phyloP scores from a whole-genome alignment of 2,888 invertebrate genomes.

The Drosophila barbarae region DNA sequence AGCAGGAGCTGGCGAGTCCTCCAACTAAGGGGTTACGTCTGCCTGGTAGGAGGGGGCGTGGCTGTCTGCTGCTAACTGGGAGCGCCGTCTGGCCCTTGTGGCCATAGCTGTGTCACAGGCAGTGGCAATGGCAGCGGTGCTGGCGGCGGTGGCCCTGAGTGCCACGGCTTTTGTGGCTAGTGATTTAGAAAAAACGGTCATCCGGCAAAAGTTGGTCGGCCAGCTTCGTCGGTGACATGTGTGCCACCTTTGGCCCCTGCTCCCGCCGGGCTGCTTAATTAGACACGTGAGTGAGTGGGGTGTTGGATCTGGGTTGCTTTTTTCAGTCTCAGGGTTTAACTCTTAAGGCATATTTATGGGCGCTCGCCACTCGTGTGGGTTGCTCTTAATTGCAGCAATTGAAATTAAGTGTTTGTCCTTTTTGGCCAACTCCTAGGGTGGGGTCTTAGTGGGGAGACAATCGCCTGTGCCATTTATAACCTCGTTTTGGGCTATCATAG shows the following conservation, averaged over 20 bases:
- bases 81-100: slow-evolving; percentile 55
- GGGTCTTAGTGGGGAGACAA: slow-evolving; percentile 52
- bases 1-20: slow-evolving; percentile 31
- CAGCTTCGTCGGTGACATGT: slow-evolving; percentile 54
- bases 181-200: slow-evolving; percentile 72
- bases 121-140: slow-evolving; percentile 17
- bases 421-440: slow-evolving; percentile 35
- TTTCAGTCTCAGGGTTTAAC: slow-evolving; percentile 48
- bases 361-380: slow-evolving; percentile 45
- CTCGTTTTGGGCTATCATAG: slow-evolving; percentile 39
- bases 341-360: slow-evolving; percentile 69
- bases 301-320: slow-evolving; percentile 32
- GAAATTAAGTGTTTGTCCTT: slow-evolving; percentile 69
- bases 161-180: slow-evolving; percentile 60
- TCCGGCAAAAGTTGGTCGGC: slow-evolving; percentile 54
- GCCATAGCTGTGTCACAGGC: slow-evolving; percentile 30
- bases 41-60: slow-evolving; percentile 8
- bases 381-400: slow-evolving; percentile 70
- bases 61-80: slow-evolving; percentile 53
- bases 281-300: slow-evolving; percentile 68
- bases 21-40: slow-evolving; percentile 25
- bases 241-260: slow-evolving; percentile 14
- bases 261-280: slow-evolving; percentile 53
- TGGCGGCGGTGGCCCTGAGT: slow-evolving; percentile 48
- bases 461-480: slow-evolving; percentile 51